These are phyloP conservation scores for Leuciscus waleckii DNA, from an alignment of 2,797 vertebrate genomes.

Conservation along the genomic window DNA sequence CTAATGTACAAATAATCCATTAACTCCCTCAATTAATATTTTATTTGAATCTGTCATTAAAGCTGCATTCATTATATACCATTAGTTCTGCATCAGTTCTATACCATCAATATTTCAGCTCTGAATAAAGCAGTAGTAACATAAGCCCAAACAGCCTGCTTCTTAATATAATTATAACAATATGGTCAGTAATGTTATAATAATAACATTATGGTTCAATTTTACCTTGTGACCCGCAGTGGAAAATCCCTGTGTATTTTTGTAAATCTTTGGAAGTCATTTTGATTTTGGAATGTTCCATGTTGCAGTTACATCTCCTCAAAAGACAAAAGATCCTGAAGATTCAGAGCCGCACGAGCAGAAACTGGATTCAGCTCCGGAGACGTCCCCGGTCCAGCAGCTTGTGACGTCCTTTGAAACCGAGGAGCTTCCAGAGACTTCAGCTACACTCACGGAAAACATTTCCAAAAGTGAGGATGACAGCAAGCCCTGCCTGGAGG, in stretches of 20 bases:
- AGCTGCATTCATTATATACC: not conserved
- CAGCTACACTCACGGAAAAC: slow-evolving; percentile 71
- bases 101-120: not conserved
- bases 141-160: not conserved
- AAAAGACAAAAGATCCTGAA: slow-evolving; percentile 45
- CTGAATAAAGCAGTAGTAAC: not conserved
- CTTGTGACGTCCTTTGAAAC: slow-evolving; percentile 53
- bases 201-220: not conserved
- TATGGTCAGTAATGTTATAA: not conserved
- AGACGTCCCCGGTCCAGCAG: slow-evolving; percentile 60
- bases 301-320: slow-evolving; percentile 42
- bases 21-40: not conserved
- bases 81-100: not conserved
- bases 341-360: slow-evolving; percentile 63
- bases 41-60: not conserved
- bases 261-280: not conserved
- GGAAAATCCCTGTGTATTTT: not conserved
- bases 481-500: slow-evolving; percentile 74
- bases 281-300: slow-evolving; percentile 5
- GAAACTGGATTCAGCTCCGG: slow-evolving; percentile 47
- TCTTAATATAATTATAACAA: not conserved
- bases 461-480: slow-evolving; percentile 67
- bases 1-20: not conserved
- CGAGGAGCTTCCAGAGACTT: slow-evolving; percentile 65
- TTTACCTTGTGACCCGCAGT: not conserved